A percentile compares a stretch with the other conserved stretches of the same genome.
phyloP scores from a whole-genome alignment of 2,888 invertebrate species.

The Amphipyra tragopoginis region DNA sequence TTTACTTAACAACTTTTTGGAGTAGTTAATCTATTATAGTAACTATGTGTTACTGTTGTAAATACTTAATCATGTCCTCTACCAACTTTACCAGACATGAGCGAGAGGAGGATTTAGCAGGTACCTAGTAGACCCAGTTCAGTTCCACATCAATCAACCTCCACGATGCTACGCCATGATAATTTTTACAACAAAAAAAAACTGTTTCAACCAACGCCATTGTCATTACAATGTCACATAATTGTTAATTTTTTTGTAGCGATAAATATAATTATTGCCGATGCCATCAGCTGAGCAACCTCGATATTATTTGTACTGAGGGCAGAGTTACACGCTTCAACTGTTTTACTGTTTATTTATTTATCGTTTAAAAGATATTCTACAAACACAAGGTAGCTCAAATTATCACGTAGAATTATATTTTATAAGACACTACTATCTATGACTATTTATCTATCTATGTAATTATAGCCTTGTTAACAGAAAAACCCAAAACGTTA shows the following conservation, averaged over 20 bases:
- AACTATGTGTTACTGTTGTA: too few relatives aligned
- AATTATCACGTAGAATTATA: too few relatives aligned
- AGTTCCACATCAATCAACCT: not conserved
- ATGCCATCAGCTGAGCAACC: slow-evolving; percentile 47
- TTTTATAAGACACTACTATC: too few relatives aligned
- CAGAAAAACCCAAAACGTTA: too few relatives aligned
- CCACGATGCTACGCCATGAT: slow-evolving; percentile 21
- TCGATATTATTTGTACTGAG: slow-evolving; percentile 47
- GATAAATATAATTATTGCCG: slow-evolving; percentile 58
- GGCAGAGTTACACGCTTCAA: slow-evolving; percentile 30
- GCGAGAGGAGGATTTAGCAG: not conserved
- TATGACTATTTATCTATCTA: too few relatives aligned
- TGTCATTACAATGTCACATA: slow-evolving; percentile 71
- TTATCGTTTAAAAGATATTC: too few relatives aligned
- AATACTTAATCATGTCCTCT: too few relatives aligned
- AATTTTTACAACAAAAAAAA: slow-evolving; percentile 56
- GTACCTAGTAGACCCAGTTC: not conserved
- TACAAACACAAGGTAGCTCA: too few relatives aligned
- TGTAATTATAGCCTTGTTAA: too few relatives aligned
- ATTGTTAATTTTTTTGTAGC: slow-evolving; percentile 64
- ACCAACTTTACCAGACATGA: not conserved
- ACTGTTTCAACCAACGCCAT: slow-evolving; percentile 63
- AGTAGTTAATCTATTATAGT: too few relatives aligned
- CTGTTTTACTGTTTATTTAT: not conserved
- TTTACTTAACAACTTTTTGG: too few relatives aligned